A percentile compares a stretch with the other conserved stretches of the same genome.
phyloP scores from a whole-genome alignment of 2,113 vertebrate species.

The Elaphurus davidianus region DNA sequence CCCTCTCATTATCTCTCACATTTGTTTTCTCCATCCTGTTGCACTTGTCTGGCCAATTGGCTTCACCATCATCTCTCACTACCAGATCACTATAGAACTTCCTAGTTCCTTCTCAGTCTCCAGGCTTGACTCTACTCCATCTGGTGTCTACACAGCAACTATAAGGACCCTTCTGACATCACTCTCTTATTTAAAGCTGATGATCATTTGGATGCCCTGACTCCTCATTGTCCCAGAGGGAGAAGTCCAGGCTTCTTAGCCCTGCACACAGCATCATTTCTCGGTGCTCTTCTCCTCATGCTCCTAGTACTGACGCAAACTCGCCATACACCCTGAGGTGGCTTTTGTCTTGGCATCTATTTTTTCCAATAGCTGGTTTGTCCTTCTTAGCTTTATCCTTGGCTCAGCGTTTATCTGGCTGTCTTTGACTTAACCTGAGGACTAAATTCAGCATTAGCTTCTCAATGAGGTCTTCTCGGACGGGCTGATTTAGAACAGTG shows the following conservation, averaged over 20 bases:
- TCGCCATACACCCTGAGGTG: background rate
- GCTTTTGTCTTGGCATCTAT: background rate
- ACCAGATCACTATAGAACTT: background rate
- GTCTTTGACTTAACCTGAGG: background rate
- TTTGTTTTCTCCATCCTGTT: background rate
- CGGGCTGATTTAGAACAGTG: background rate
- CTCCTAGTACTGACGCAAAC: background rate
- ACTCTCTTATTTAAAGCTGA: background rate
- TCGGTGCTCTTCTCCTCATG: fast-evolving
- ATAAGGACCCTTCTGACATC: background rate
- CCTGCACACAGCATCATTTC: background rate
- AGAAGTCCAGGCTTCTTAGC: background rate
- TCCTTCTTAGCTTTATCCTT: background rate
- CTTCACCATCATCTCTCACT: background rate
- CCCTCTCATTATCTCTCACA: background rate
- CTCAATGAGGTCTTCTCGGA: background rate
- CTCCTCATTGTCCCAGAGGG: background rate
- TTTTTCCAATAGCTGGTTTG: background rate
- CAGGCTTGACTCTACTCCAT: background rate
- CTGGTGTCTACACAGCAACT: background rate
- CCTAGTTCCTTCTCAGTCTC: background rate
- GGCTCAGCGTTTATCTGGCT: background rate
- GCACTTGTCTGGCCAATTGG: background rate
- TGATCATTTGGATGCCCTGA: background rate
- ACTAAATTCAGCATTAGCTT: background rate